Evolutionary conservation across 2,113 vertebrate genomes (phyloP), one percentile per base, ranked within the genome.

Genomic region (Ctenomys sociabilis): DNA sequence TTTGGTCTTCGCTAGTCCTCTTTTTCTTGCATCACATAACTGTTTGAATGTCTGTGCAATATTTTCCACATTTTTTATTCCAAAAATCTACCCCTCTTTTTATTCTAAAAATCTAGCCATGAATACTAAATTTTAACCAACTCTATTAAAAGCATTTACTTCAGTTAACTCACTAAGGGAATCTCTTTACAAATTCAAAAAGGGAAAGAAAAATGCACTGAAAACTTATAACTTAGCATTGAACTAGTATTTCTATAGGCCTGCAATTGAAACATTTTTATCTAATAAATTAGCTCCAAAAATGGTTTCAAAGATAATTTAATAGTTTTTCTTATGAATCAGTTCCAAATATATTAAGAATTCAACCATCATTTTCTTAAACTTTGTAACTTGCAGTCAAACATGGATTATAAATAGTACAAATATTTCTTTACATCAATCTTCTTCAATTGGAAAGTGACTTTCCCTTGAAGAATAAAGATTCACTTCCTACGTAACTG

Each of bases 271-370:
- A 97, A 93, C 89, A 49, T 10, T 8, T 43, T 40, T 89, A 92
- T 88, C 88, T 70, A 92, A 78, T 11, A 96, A 97, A 97, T 59
- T 97, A 92, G 95, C 64, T 81, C 94, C 96, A 96, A 97, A 97
- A 96, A 84, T 82, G 37, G 80, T 96, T 96, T 93, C 92, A 1
- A 96, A 97, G 94, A 82, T 61, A 88, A 89, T 87, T 98, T 66
- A 97, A 97, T 92, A 78, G 85, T 64, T 95, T 84, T 59, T 68
- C 83, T 95, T 96, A 93, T n/a, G 97, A 93, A 96, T 97, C 59
- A 66, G 92, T 66, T 97, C 40, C 87, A 96, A 97, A 95, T 90
- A 88, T 96, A 94, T 94, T 37, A 94, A 63, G 89, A 96, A 61
- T 45, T 92, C 87, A 90, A 73, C 61, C 78, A 94, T 94, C 21